A percentile compares a stretch with the other conserved stretches of the same genome.
Conservation (phyloP, 2,113 vertebrate species). For the Menidia beryllina region DNA sequence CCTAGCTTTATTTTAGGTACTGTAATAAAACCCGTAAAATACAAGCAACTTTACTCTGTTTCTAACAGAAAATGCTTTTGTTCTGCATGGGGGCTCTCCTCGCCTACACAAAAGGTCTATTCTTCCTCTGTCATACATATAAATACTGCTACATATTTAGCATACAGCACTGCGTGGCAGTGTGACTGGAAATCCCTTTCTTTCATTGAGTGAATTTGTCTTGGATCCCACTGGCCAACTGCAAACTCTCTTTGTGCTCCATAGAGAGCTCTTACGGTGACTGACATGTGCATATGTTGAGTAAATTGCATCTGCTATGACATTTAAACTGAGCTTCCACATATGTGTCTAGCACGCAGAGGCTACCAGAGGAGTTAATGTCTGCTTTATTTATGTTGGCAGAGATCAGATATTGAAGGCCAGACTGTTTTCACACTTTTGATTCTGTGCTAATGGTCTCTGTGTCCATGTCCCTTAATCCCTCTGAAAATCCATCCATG, state of each 20-base stretch:
- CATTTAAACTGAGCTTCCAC: constrained; percentile 76
- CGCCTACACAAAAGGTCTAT: constrained; percentile 69
- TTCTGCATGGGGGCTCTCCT: constrained; percentile 49
- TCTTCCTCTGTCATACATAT: constrained; percentile 62
- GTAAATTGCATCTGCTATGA: constrained; percentile 76
- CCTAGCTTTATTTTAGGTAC: constrained; percentile 34
- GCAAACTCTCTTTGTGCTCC: constrained; percentile 55
- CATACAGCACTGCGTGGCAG: constrained; percentile 60
- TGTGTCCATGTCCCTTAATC: constrained; percentile 69
- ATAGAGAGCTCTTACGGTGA: constrained; percentile 69
- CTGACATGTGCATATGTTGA: constrained; percentile 81
- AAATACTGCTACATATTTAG: constrained; percentile 74
- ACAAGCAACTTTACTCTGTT: constrained; percentile 38
- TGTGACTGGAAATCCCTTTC: constrained; percentile 67
- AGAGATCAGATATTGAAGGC: constrained; percentile 65
- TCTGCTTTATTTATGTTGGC: constrained; percentile 80
- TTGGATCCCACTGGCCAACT: constrained; percentile 50
- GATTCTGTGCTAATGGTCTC: constrained; percentile 68
- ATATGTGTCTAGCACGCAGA: constrained; percentile 53
- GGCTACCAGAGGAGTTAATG: constrained; percentile 57
- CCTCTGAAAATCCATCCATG: constrained; percentile 72
- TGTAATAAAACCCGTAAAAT: constrained; percentile 62
- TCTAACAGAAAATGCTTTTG: constrained; percentile 45
- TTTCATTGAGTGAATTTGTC: constrained; percentile 60
- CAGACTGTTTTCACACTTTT: constrained; percentile 73